phyloP scores from a whole-genome alignment of 2,113 vertebrate species.

The Narcine bancroftii region DNA sequence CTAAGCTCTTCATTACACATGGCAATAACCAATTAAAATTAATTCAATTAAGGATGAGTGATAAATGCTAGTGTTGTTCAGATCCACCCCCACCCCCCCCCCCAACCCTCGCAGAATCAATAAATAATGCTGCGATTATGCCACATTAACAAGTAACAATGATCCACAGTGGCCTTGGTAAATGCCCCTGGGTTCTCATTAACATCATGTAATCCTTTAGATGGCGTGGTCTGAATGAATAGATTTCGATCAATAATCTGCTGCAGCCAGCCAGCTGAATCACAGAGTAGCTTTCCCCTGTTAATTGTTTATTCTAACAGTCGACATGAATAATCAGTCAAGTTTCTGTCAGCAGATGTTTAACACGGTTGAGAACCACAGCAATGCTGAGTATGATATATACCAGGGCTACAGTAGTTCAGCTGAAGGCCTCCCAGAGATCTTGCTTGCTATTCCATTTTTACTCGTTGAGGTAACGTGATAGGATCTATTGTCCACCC shows the following conservation, averaged over 20 bases:
- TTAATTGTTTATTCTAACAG: conserved; percentile 30
- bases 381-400: not conserved
- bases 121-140: conserved; percentile 12
- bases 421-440: not conserved
- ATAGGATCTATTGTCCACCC: too few relatives aligned
- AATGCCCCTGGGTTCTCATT: conserved; percentile 5
- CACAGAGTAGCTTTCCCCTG: conserved; percentile 1
- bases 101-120: too few relatives aligned
- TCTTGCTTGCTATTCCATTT: not conserved
- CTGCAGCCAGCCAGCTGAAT: not conserved
- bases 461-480: too few relatives aligned
- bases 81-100: too few relatives aligned
- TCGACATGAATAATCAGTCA: conserved; percentile 28
- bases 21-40: too few relatives aligned
- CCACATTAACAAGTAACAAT: not conserved
- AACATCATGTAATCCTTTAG: conserved; percentile 17
- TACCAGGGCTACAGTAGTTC: not conserved
- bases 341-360: conserved; percentile 32
- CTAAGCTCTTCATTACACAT: too few relatives aligned
- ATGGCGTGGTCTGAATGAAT: not conserved
- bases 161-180: not conserved
- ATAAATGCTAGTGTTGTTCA: too few relatives aligned
- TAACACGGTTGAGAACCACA: not conserved
- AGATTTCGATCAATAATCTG: not conserved
- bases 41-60: too few relatives aligned